phyloP scores from a whole-genome alignment of 2,888 invertebrate species.

The Drosophila merina region DNA sequence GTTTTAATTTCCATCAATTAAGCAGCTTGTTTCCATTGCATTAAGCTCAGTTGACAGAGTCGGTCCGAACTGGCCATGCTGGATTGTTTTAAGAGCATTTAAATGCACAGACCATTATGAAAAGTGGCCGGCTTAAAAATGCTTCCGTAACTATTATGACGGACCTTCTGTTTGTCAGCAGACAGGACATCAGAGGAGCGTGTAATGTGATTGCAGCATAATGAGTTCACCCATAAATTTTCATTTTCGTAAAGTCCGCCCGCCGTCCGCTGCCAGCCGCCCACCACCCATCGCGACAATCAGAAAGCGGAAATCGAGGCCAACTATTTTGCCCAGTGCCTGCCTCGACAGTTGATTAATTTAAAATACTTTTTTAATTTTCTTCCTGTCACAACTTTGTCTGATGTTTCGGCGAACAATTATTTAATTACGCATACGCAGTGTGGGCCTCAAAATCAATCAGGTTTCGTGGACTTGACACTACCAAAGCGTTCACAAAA shows the following conservation, averaged over 20 bases:
- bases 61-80: neutral
- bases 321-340: slow-evolving; percentile 7
- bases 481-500: neutral
- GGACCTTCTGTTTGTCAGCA: slow-evolving; percentile 25
- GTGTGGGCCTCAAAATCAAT: slow-evolving; percentile 37
- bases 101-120: slow-evolving; percentile 58
- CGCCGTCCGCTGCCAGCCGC: neutral
- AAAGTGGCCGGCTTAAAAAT: slow-evolving; percentile 54
- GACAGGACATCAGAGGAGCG: slow-evolving; percentile 29
- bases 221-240: slow-evolving; percentile 35
- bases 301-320: too few relatives aligned
- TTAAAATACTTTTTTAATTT: neutral
- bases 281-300: neutral
- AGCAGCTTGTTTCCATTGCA: slow-evolving; percentile 37
- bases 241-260: slow-evolving; percentile 13
- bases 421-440: slow-evolving; percentile 46
- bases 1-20: slow-evolving; percentile 37
- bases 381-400: neutral
- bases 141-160: slow-evolving; percentile 48
- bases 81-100: slow-evolving; percentile 56
- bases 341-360: slow-evolving; percentile 38
- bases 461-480: slow-evolving; percentile 13
- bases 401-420: slow-evolving; percentile 32
- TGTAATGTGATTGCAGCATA: slow-evolving; percentile 42
- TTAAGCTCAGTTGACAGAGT: slow-evolving; percentile 20